Base-by-base conservation (phyloP, 2,888 invertebrate genomes). In the Aporophyla lueneburgensis region DNA sequence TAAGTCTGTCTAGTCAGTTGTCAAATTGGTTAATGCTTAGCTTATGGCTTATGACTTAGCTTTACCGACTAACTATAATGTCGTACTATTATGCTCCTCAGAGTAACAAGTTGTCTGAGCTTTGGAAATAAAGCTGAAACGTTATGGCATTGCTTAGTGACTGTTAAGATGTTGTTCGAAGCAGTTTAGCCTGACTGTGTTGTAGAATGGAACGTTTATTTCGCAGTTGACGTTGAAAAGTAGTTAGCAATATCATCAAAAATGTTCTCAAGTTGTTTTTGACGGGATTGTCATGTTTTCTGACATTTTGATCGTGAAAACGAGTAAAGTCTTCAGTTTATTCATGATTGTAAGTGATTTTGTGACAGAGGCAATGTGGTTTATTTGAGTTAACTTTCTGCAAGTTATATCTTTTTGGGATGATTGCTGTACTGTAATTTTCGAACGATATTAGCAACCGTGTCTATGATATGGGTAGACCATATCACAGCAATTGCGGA, bases 1-100 rank as follows among this genome's bases (percentile, higher is more conserved):
- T 54, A 33, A 43, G 51, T 24, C 43, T 54, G 59, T 66, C 33
- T 16, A 53, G 33, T 1, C 43, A 24, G 62, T 59, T 33, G 51
- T 40, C 62, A 51, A n/a, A 14, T 51, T 61, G 24, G 14, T 72
- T 43, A 58, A 62, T 61, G 51, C 61, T 54, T n/a, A 7, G 14
- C 21, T 65, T 1, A 19, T 40, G 9, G 46, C 14, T 49, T 67
- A 51, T 61, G 40, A 7, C 33, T 53, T 40, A 40, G 19, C 27
- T 65, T 71, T 24, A 78, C 54, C 5, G 49, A 14, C 14, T 53
- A 73, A 78, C 27, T 73, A 43, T 72, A 79, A 73, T 67, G 19
- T 33, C 19, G 21, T 24, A 54, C 56, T 43, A 56, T 78, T 70
- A 70, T 27, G 9, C 46, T 67, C n/a, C 6, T 56, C 21, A 40